Evolutionary conservation across 2,888 invertebrate genomes (phyloP).

Genomic region (Eulithis prunata): DNA sequence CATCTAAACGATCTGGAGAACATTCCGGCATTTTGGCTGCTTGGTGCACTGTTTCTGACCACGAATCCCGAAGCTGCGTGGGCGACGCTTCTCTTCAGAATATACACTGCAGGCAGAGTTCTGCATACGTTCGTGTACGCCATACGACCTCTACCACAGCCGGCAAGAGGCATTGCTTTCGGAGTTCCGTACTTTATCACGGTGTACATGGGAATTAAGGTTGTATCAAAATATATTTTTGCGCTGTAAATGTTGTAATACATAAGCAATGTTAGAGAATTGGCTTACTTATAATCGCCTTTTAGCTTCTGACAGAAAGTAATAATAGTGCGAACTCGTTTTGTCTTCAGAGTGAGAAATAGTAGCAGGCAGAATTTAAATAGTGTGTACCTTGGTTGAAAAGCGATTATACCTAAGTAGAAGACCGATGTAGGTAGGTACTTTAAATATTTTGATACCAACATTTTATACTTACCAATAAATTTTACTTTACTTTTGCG

Average conservation of each 20-base stretch:
- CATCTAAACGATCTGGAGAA: conserved; percentile 90
- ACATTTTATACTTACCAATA: not conserved
- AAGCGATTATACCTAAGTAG: no score
- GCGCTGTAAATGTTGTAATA: conserved; percentile 43
- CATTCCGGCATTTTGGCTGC: conserved; percentile 85
- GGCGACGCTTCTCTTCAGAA: conserved; percentile 63
- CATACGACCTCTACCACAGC: conserved; percentile 85
- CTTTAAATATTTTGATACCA: not conserved
- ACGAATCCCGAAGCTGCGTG: conserved; percentile 74
- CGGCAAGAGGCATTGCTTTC: conserved; percentile 64
- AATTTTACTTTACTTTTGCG: no score
- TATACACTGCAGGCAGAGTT: conserved; percentile 81
- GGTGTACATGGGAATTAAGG: conserved; percentile 64
- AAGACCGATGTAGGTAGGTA: not conserved
- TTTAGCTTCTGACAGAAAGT: no score
- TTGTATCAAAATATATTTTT: conserved; percentile 52
- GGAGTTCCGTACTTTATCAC: conserved; percentile 57
- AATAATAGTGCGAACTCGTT: no score
- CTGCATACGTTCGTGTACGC: conserved; percentile 87
- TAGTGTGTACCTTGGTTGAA: no score
- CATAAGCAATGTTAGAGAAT: not conserved
- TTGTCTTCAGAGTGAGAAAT: no score
- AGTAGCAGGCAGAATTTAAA: no score
- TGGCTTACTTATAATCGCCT: no score
- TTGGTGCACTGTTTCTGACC: conserved; percentile 83